Evolutionary conservation across 2,888 invertebrate genomes (phyloP).

Genomic region (Aelia acuminata): DNA sequence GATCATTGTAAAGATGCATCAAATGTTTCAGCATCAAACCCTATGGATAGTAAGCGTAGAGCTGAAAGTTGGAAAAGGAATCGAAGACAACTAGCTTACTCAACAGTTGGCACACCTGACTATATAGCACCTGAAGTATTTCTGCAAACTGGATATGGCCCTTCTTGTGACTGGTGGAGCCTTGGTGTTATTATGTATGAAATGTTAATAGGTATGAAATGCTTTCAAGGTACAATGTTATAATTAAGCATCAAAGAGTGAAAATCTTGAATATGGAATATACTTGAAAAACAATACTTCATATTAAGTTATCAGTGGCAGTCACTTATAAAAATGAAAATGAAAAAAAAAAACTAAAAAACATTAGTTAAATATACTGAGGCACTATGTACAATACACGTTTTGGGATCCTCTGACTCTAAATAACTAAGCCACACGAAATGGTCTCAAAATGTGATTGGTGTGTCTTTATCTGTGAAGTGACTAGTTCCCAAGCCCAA

Average conservation of each 20-base stretch:
- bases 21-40: constrained; percentile 76
- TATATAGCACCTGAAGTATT: constrained; percentile 99
- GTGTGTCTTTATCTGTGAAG: too few species aligned
- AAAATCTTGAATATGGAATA: too few species aligned
- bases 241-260: neutral
- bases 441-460: too few species aligned
- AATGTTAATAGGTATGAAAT: constrained; percentile 90
- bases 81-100: constrained; percentile 93
- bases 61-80: constrained; percentile 99
- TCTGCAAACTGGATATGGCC: constrained; percentile 96
- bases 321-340: too few species aligned
- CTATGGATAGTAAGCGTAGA: constrained; percentile 97
- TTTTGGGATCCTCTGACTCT: too few species aligned
- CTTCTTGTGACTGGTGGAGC: constrained; percentile 99
- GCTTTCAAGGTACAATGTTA: neutral
- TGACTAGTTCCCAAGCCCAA: too few species aligned
- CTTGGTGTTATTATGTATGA: constrained; percentile 99
- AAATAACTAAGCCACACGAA: too few species aligned
- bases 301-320: too few species aligned
- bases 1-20: constrained; percentile 41
- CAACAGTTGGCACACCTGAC: constrained; percentile 97
- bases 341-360: too few species aligned
- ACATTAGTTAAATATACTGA: too few species aligned
- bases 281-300: too few species aligned
- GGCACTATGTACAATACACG: too few species aligned